Evolutionary conservation across 2,113 vertebrate species (phyloP), one percentile per base, ranked within the genome.

Genomic region (Cnemophilus loriae): DNA sequence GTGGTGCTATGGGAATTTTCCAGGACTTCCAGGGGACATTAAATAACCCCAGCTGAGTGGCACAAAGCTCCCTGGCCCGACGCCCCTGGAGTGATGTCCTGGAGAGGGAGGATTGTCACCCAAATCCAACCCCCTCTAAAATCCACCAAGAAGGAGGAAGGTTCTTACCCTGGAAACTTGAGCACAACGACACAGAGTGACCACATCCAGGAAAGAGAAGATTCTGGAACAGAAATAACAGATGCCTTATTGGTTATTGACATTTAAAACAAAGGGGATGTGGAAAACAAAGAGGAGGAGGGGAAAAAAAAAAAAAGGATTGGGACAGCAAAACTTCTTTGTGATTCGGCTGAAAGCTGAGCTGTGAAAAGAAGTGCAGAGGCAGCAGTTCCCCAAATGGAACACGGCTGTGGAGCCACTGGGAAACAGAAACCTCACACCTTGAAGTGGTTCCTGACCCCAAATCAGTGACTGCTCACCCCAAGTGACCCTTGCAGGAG

Each of bases 131-230:
- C 21, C 27, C n/a, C 37, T 9, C 9, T 16, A 35, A 77, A 82
- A 83, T 5, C 70, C 91, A 61, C 8, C 68, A 44, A 33, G 27
- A 52, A 37, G 9, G 65, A 83, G 27, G 52, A n/a, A 77, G 41
- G 60, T 53, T 93, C 99, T 99, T 98, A 99, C 99, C 98, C 99
- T 98, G 97, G 99, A 99, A 91, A 99, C 99, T 95, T 99, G 99
- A 96, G 99, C 99, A 97, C 99, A 99, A 92, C 99, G 99, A 98
- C 99, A 99, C 90, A 99, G 98, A 84, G 99, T 99, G 96, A 99
- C 99, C 97, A 99, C 99, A 97, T 99, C 99, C 98, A 99, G 98
- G 97, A 99, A 99, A 85, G 99, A 99, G 98, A 99, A 99, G 97
- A 99, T 99, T 98, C 99, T 99, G 98, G 44, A 97, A 98, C 30